Evolutionary conservation across 30 jellyfish, hydroid and myxozoan genomes (phyloP), one percentile per base, ranked within the genome.

Genomic region (Euphysa ruthae): DNA sequence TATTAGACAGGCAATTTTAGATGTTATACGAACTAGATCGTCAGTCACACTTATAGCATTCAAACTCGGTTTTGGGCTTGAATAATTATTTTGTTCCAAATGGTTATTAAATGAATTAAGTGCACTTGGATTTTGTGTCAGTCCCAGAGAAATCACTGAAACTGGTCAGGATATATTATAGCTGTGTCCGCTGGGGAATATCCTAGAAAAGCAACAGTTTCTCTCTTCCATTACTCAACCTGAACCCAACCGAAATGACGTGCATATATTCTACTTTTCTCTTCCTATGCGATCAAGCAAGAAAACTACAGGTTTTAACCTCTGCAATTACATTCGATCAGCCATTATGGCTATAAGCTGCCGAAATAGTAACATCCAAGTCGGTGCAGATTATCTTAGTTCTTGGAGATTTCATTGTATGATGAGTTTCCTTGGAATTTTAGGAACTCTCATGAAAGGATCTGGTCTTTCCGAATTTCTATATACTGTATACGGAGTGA

Each of bases 251-350:
- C 21, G 72, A 65, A 21, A 31, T 44, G 24, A 65, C 78, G 46
- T 34, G 78, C 26, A 65, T 65, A 25, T 65, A 35, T 43, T 69
- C 81, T 24, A 50, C 78, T 34, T 20, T 50, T 10, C 66, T 50
- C 28, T 66, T 16, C 33, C 35, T 69, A 18, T 56, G 28, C 19
- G 16, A 32, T 14, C 81, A 50, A 69, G 81, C 81, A 3, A 69
- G 54, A 69, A 26, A 18, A 24, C 32, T 69, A 50, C 30, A 69
- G 25, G 30, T 44, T 23, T 27, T 16, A 55, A 69, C 81, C 15
- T 43, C 81, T 26, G 49, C 75, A 46, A 32, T 50, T 25, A 51
- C 77, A 42, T 69, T 69, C 33, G 81, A 69, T 42, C 81, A 69
- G 46, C 81, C 81, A 7, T 58, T 51, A 10, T 69, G 81, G 81